Evolutionary conservation across 2,113 vertebrate species (phyloP), one percentile per base, ranked within the genome.

Genomic region (Clarias gariepinus): DNA sequence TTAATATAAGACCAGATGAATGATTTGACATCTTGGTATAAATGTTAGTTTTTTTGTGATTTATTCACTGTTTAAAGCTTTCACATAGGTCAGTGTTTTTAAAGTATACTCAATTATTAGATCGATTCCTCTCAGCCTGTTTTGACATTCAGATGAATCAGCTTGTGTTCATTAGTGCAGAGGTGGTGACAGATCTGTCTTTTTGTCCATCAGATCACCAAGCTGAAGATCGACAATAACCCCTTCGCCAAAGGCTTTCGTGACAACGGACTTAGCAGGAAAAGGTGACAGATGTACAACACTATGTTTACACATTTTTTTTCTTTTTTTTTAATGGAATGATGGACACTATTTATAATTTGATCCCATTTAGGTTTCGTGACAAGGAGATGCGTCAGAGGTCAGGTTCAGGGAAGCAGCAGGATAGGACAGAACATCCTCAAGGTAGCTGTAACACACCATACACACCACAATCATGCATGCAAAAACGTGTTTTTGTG

Each of bases 201-300:
- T 36, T 63, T 47, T 64, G 55, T 66, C 3, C 18, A 15, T 4
- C 86, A 91, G 88, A 90, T 92, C 68, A 91, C 90, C 77, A 91
- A 89, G 85, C 91, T 92, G 52, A 92, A 90, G 79, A 91, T 91
- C 81, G 87, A 91, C 83, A 88, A 91, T 88, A 92, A 90, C 53
- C 88, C 89, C 52, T 92, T 92, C 79, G 89, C 89, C 9, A 92
- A 92, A 90, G 89, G 89, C 79, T 91, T 92, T 82, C 82, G 90
- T 82, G 89, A 92, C 84, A 88, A 86, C 21, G 87, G 88, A 16
- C 82, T 92, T 11, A 90, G 91, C 60, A 87, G 89, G 69, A 90
- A 91, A 87, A 90, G 90, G 90, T 90, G 64, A 68, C 12, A 69
- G 47, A 77, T 18, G 0, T 18, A 30, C 6, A 21, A 71, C 4